Evolutionary conservation across 2,888 invertebrate genomes (phyloP).

Genomic region (Amblyjoppa fuscipennis): DNA sequence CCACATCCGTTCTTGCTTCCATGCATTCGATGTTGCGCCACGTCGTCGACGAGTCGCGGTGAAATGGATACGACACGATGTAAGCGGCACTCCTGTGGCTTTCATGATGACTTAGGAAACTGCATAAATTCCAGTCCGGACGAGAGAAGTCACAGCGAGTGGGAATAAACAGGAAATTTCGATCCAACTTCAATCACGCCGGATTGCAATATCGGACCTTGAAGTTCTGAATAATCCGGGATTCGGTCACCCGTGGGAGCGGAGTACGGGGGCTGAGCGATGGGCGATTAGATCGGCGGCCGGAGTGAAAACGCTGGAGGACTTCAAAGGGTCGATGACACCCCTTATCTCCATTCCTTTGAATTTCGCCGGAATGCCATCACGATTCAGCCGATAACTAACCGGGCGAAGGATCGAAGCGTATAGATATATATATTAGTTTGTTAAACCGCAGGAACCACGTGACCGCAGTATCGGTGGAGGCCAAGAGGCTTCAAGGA

Average conservation of each 20-base stretch:
- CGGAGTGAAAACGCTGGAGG: not conserved
- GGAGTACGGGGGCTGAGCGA: not conserved
- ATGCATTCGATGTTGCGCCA: no score
- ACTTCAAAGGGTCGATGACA: constrained; percentile 21
- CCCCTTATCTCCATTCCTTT: constrained; percentile 19
- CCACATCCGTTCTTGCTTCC: no score
- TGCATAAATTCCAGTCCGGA: not conserved
- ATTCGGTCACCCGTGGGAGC: not conserved
- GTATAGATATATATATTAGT: constrained; percentile 8
- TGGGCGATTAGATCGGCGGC: not conserved
- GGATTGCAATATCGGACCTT: constrained; percentile 5
- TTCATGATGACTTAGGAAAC: not conserved
- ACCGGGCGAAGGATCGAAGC: constrained; percentile 3
- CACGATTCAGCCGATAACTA: not conserved
- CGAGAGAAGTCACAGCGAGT: not conserved
- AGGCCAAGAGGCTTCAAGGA: not conserved
- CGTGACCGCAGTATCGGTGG: not conserved
- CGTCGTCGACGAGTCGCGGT: no score
- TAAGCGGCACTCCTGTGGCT: not conserved
- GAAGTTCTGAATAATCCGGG: not conserved
- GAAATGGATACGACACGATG: not conserved
- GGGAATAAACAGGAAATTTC: not conserved
- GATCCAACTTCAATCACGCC: not conserved
- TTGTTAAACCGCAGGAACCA: not conserved
- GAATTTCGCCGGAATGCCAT: not conserved